Conservation (phyloP, 2,113 vertebrate genomes). For the Smithornis capensis region DNA sequence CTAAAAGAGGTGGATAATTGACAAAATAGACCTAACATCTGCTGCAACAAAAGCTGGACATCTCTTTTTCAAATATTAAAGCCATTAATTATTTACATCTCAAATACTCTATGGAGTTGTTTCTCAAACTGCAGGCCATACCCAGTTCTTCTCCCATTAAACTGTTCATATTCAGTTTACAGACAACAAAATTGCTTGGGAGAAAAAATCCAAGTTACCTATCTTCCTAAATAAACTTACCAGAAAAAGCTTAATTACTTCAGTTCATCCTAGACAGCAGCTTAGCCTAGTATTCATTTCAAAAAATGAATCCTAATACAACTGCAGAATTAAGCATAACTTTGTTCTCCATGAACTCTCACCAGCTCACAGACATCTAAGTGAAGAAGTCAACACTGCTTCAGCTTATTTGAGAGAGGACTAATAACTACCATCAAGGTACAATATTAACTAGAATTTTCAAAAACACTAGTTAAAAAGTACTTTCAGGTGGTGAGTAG, state of each 20-base stretch:
- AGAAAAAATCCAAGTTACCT: background rate
- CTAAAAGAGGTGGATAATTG: background rate
- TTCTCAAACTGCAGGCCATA: background rate
- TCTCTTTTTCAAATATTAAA: background rate
- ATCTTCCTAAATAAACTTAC: background rate
- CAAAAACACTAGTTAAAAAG: background rate
- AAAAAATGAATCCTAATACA: background rate
- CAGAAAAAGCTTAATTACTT: background rate
- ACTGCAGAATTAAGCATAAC: background rate
- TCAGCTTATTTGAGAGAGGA: background rate
- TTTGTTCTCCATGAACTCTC: background rate
- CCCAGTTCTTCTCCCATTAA: fast-evolving
- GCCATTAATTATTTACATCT: background rate
- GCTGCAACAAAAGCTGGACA: background rate
- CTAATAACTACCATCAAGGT: background rate
- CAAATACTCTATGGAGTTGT: background rate
- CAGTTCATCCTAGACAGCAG: background rate
- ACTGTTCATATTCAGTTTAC: background rate
- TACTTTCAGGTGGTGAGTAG: background rate
- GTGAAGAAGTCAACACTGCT: background rate
- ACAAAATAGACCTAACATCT: background rate
- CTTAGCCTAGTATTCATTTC: background rate
- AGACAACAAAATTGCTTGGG: background rate
- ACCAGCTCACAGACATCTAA: background rate
- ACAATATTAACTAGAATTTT: background rate